Conservation (phyloP, 2,113 vertebrate genomes). For the Brachypodius melanocephalos region DNA sequence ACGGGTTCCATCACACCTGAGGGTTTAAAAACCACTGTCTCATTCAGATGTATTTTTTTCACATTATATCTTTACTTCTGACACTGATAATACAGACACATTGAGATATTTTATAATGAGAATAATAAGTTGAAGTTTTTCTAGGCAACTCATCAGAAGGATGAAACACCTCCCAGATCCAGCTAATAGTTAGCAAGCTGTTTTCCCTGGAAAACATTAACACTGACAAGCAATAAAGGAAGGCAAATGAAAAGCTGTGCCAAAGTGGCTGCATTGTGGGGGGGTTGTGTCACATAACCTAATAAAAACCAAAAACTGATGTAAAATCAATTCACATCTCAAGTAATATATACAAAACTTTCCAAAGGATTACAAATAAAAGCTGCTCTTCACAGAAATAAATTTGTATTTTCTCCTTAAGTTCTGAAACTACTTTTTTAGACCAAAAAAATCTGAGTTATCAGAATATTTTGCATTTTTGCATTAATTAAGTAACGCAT, state of each 20-base stretch:
- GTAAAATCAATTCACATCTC: constrained; percentile 1
- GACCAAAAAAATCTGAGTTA: background rate
- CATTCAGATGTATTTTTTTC: background rate
- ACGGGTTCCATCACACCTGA: background rate
- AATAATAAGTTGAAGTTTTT: background rate
- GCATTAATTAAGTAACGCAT: background rate
- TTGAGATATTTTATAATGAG: background rate
- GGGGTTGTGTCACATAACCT: background rate
- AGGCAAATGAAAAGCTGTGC: background rate
- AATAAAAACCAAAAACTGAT: background rate
- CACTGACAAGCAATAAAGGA: background rate
- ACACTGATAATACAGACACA: background rate
- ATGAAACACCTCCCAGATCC: background rate
- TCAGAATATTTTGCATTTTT: constrained; percentile 8
- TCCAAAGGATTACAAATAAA: background rate
- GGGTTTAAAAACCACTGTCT: background rate
- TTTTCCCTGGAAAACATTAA: background rate
- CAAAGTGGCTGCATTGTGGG: background rate
- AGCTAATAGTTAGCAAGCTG: background rate
- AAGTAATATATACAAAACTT: background rate
- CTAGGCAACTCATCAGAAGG: background rate
- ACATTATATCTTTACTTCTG: background rate
- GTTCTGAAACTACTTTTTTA: background rate
- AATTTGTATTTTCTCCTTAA: background rate
- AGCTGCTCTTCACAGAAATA: background rate